Base-by-base conservation (phyloP, 1,140 invertebrate species). In the Apis florea region DNA sequence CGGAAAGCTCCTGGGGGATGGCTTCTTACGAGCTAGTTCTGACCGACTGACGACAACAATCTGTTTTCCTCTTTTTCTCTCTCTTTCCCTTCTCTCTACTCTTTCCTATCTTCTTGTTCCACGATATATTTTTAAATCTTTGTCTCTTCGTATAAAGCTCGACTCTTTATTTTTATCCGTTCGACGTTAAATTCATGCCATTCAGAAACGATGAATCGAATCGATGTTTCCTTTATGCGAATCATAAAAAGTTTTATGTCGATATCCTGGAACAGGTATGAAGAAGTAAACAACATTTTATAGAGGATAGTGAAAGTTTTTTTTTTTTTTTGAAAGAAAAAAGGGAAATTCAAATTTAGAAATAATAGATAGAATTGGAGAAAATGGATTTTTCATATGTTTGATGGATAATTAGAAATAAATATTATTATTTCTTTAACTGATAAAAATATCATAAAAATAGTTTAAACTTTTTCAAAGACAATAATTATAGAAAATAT, bases 1-100 rank as follows among this genome's bases (percentile, higher is more conserved):
- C 84, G 86, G 89, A 86, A 89, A 90, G 84, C 83, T 89, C 79
- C 84, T 89, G 67, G 79, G 85, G 80, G 81, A 75, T 83, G 81
- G 83, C 82, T 87, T 87, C 84, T 88, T 86, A 89, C 58, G 70
- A 83, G 73, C 72, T 79, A 47, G 51, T 79, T 85, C 61, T 66
- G 71, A 80, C 71, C 64, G 31, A 83, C 31, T 63, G 56, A 80
- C 59, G 31, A 40, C n/a, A 24, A 24, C 73, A 59, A 76, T 47
- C 64, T 13, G 21, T n/a, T 59, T 26, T n/a, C 31, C 40, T 24
- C 40, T 79, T 6, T 74, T 40, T 31, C 53, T 13, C 21, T 12
- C 54, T 61, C 21, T 15, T 71, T 71, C 5, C 26, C 21, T 54
- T 17, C 31, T 11, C 51, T 19, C n/a, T 59, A 15, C 82, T 70